These are phyloP conservation scores for Chesias legatella DNA, from an alignment of 2,888 invertebrate species.

Conservation along the genomic window DNA sequence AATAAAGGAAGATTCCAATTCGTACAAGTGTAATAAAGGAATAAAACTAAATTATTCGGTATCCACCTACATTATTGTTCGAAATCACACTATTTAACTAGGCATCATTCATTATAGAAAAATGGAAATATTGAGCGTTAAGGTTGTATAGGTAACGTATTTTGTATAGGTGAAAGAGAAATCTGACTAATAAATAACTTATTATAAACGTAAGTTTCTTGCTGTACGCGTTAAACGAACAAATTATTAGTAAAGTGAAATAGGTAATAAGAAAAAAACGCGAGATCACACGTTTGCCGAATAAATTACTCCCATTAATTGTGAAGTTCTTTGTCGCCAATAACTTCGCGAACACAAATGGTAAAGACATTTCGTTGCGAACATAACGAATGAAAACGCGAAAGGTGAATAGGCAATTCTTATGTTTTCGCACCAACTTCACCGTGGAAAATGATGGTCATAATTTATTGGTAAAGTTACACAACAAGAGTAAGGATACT, in stretches of 20 bases:
- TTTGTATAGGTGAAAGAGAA: slow-evolving; percentile 24
- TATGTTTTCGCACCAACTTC: slow-evolving; percentile 11
- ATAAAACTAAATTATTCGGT: slow-evolving; percentile 7
- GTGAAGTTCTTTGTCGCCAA: neutral
- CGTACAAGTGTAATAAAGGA: too few species aligned
- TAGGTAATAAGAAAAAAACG: too few species aligned
- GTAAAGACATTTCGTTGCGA: slow-evolving; percentile 3
- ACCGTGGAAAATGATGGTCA: slow-evolving; percentile 13
- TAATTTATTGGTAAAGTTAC: slow-evolving; percentile 27
- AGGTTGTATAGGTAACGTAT: slow-evolving; percentile 28
- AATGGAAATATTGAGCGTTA: slow-evolving; percentile 26
- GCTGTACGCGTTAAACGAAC: too few species aligned
- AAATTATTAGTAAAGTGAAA: too few species aligned
- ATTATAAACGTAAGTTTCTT: slow-evolving; percentile 4
- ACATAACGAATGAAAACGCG: slow-evolving; percentile 6
- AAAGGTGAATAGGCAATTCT: slow-evolving; percentile 9
- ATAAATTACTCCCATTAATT: neutral
- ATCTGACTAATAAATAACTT: slow-evolving; percentile 11
- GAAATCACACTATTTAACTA: slow-evolving; percentile 19
- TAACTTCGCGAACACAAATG: neutral
- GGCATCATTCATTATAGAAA: slow-evolving; percentile 22
- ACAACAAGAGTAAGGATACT: slow-evolving; percentile 18
- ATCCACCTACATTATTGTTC: slow-evolving; percentile 19
- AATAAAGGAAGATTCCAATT: too few species aligned
- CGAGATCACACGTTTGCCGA: neutral